phyloP scores from a whole-genome alignment of 2,797 vertebrate species.

The Cercopithecus mitis region DNA sequence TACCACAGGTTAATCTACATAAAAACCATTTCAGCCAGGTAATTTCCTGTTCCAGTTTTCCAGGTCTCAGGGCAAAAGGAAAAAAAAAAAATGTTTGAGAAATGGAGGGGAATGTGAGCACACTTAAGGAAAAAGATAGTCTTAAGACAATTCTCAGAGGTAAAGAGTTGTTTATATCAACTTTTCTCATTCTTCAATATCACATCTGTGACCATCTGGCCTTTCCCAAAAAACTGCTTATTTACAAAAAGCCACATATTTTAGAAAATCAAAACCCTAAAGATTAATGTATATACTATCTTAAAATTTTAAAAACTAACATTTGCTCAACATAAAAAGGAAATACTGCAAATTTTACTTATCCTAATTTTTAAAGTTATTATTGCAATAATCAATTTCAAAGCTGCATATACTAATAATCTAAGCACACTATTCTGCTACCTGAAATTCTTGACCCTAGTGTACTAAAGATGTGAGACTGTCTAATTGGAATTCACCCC shows the following conservation, averaged over 20 bases:
- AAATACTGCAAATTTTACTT: conserved; percentile 73
- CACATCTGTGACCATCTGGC: background rate
- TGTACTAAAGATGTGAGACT: conserved; percentile 62
- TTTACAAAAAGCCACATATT: conserved; percentile 47
- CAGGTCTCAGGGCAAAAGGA: background rate
- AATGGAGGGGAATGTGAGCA: conserved; percentile 19
- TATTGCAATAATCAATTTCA: conserved; percentile 70
- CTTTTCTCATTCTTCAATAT: conserved; percentile 39
- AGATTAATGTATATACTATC: conserved; percentile 59
- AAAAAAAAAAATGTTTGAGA: background rate
- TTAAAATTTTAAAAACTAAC: conserved; percentile 26
- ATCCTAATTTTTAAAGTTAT: conserved; percentile 47
- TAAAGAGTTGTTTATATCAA: conserved; percentile 49
- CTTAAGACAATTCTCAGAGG: conserved; percentile 30
- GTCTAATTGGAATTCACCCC: conserved; percentile 77
- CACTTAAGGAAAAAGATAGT: conserved; percentile 15
- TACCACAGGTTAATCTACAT: background rate
- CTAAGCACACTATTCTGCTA: conserved; percentile 71
- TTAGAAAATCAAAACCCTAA: conserved; percentile 49
- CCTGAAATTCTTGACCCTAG: conserved; percentile 76
- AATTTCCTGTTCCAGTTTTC: background rate
- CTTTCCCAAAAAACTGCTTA: conserved; percentile 36
- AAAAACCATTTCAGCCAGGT: conserved; percentile 19
- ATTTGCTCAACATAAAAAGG: conserved; percentile 65
- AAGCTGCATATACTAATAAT: conserved; percentile 72